Base-by-base conservation (phyloP, 2,113 vertebrate species). In the Tragelaphus imberbis region DNA sequence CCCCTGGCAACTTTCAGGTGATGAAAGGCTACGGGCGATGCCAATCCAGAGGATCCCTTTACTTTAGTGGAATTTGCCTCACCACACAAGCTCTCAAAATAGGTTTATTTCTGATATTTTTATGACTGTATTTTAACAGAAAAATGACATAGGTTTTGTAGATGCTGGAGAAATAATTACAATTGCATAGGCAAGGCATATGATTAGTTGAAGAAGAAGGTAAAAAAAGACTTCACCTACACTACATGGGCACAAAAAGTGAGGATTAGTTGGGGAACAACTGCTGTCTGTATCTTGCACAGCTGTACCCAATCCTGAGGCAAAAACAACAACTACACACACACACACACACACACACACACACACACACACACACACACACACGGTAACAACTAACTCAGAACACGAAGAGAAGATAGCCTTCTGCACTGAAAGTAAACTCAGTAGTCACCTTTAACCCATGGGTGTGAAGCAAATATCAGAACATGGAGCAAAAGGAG, bases 151-250 rank as follows among this genome's bases (percentile, higher is more conserved):
- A 33, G 71, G 82, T 87, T 98, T 96, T 14, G 7, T 92, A 97
- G 96, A 94, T 96, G 79, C 93, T 91, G 96, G 91, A 90, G 89
- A 98, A 97, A 97, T 98, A 97, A 98, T 97, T 96, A 95, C 85
- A 97, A 91, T 49, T 89, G 95, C 82, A 94, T 7, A 96, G 97
- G 81, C 95, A 92, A 95, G 58, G 90, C 86, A 82, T 97, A 88
- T 97, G 97, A 98, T 98, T 97, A 97, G 97, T 61, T 88, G 81
- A 96, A 97, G 71, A 90, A 91, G 58, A 53, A 49, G 81, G 49
- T 94, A 77, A 90, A 95, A 95, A 97, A 97, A 94, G 93, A 91
- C 58, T 93, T 98, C 95, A 97, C 90, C 95, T 96, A 96, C 82
- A 97, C 85, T 55, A 28, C 1, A 25, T 96, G 90, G 96, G 56